These are phyloP conservation scores for Trachemys scripta DNA, from an alignment of 2,113 vertebrate species.

Conservation along the genomic window DNA sequence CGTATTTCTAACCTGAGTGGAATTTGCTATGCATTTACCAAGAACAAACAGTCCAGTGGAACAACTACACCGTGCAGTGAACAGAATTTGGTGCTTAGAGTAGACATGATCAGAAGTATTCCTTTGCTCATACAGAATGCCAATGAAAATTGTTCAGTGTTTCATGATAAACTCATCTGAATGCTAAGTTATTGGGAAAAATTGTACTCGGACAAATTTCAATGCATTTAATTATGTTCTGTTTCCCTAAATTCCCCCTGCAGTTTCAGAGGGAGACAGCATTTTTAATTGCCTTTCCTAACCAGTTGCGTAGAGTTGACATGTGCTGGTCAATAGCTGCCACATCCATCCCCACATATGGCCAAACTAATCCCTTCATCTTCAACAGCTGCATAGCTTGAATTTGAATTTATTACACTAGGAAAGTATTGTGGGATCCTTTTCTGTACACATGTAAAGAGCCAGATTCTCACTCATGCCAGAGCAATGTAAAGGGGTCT, in stretches of 20 bases:
- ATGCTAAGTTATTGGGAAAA: conserved; percentile 12
- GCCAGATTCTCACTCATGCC: neutral
- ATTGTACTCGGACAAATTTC: conserved; percentile 32
- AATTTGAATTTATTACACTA: neutral
- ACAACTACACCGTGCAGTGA: neutral
- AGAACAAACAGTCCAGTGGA: neutral
- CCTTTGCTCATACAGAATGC: conserved; percentile 18
- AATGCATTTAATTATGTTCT: conserved; percentile 54
- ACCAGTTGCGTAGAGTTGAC: neutral
- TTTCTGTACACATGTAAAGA: neutral
- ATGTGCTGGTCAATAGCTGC: conserved; percentile 36
- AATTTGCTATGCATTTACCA: conserved; percentile 16
- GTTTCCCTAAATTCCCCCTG: neutral
- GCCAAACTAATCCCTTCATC: conserved; percentile 41
- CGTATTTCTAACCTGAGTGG: neutral
- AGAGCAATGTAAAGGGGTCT: neutral
- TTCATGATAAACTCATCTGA: conserved; percentile 37
- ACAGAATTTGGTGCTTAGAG: neutral
- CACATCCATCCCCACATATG: conserved; percentile 8
- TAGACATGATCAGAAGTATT: conserved; percentile 1
- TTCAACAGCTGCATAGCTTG: conserved; percentile 10
- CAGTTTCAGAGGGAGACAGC: conserved; percentile 26
- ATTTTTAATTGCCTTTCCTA: conserved; percentile 55
- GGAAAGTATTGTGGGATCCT: conserved; percentile 1
- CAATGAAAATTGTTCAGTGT: conserved; percentile 27